Base-by-base conservation (phyloP, 2,113 vertebrate species). In the Myotis davidii region DNA sequence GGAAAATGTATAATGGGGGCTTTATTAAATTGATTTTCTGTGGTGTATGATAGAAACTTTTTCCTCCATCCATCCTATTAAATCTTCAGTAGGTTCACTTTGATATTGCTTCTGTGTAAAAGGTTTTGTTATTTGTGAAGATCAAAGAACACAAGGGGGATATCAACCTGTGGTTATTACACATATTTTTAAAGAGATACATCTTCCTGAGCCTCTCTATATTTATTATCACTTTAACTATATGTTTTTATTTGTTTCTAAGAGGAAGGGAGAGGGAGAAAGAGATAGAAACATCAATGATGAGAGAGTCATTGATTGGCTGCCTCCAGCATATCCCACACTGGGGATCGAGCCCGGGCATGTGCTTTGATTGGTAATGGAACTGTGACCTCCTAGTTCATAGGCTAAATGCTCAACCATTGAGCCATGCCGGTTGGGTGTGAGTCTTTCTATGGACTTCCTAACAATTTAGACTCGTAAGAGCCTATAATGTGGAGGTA, bases 31-130 rank as follows among this genome's bases (percentile, higher is more conserved):
- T 81, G 21, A 92, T 88, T 84, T 39, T 74, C 39, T n/a, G 29
- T 56, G 10, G 23, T n/a, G 0, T 85, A n/a, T 93, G 32, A 39
- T 76, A 54, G 78, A 88, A 59, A 67, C 37, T 5, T 37, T 78
- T 94, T 81, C 21, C 39, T 78, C 48, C 23, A 52, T 45, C 45
- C 45, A 70, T 10, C 32, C 48, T 90, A 85, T 25, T 79, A 84
- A n/a, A 79, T 88, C 14, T 85, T 70, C 34, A 54, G 21, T 39
- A 61, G 27, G 14, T 48, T 32, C 76, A 37, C 52, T 92, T 69
- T 56, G 32, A 70, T 78, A 83, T 56, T 95, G 42, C 27, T 95
- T 87, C 84, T 79, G 56, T 45, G 8, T 91, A 72, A 91, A 56
- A 77, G n/a, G 69, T 52, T 85, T 88, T 74, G 34, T 37, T 70